Conservation (phyloP, 30 jellyfish, hydroid and myxozoan genomes). For the Cassiopea andromeda region DNA sequence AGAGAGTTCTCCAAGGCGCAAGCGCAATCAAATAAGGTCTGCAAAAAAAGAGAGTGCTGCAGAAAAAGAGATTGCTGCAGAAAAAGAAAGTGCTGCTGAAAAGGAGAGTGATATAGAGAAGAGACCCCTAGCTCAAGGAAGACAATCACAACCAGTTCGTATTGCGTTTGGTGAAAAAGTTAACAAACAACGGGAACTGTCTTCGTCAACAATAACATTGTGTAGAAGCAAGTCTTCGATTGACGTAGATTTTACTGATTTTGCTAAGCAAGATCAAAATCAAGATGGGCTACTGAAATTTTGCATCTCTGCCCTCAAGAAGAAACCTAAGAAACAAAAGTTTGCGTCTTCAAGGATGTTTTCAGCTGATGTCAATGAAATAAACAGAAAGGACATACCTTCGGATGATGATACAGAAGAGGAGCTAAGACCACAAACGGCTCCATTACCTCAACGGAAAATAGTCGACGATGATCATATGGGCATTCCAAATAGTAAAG, state of each 20-base stretch:
- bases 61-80: too few relatives aligned
- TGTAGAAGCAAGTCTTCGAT: neutral
- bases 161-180: constrained; percentile 48
- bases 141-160: constrained; percentile 22
- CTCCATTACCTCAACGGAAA: neutral
- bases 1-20: neutral
- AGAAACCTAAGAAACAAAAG: neutral
- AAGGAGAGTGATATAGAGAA: neutral
- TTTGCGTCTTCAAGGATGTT: neutral
- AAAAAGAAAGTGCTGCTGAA: neutral
- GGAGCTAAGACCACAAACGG: constrained; percentile 3
- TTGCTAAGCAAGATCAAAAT: neutral
- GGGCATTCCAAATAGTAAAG: neutral
- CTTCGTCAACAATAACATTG: constrained; percentile 24
- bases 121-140: neutral
- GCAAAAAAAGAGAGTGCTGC: too few relatives aligned
- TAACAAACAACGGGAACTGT: neutral
- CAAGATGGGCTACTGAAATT: constrained; percentile 29
- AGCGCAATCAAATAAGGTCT: neutral
- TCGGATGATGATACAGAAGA: neutral
- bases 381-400: neutral
- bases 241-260: neutral
- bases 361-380: neutral
- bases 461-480: neutral
- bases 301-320: constrained; percentile 54